Evolutionary conservation across 2,113 vertebrate genomes (phyloP), one percentile per base, ranked within the genome.

Genomic region (Podarcis cretensis): DNA sequence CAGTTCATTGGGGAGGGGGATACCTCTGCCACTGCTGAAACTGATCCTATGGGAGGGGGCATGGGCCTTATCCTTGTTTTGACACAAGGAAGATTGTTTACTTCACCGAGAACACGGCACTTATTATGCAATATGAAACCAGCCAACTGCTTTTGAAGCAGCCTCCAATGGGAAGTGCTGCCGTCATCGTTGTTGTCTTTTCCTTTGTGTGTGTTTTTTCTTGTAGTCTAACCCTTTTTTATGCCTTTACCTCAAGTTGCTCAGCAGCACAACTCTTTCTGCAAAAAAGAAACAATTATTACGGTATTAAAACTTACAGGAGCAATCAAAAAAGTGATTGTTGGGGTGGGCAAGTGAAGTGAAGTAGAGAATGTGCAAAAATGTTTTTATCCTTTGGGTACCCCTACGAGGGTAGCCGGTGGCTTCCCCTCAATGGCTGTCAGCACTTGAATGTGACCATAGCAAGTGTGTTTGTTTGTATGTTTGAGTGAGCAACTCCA

Each of bases 71-170:
- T 97, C 96, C 96, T 97, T 95, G 94, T 93, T 93, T 94, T 95
- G 95, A 95, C 90, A 81, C 91, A 40, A 95, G 96, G 95, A 97
- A 93, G 97, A 97, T 95, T 95, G 97, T 97, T 97, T 97, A 97
- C 97, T 96, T 97, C 96, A 96, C 96, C 93, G 89, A 98, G 95
- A 98, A 98, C 97, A 97, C 97, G 96, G 98, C 98, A 98, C 98
- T 85, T 98, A 98, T 99, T 99, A 99, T 99, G 98, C 98, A 99
- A 99, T 98, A 99, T 98, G 96, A 98, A 99, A 98, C 98, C 98
- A 99, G 98, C 98, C 99, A 98, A 98, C 98, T 95, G 97, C 97
- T 98, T 97, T 96, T 94, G 92, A 85, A 94, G 95, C 95, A 91
- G 96, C 95, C 96, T 96, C 94, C 94, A 40, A 80, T 93, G 93